Percentiles rank a stretch among this genome's conserved stretches.
Conservation (phyloP, 1,140 invertebrate genomes). For the Neuroterus valhalla region DNA sequence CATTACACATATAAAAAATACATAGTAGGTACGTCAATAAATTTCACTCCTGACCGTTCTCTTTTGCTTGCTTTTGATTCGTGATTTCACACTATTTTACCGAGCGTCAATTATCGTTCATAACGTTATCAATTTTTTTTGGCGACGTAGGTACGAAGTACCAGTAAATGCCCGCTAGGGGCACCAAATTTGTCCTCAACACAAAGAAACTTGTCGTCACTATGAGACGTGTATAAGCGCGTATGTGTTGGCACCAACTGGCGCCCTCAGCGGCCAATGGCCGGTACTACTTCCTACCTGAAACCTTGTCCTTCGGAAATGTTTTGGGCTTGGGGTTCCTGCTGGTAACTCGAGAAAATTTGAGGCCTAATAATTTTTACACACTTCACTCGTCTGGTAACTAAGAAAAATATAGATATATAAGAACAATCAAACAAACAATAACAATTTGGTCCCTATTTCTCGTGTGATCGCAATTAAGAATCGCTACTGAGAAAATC, state of each 20-base stretch:
- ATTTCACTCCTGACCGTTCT: slow-evolving; percentile 24
- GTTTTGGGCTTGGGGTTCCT: no score
- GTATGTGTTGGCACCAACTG: no score
- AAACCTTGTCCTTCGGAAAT: no score
- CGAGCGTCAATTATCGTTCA: slow-evolving; percentile 7
- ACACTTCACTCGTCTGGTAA: slow-evolving; percentile 23
- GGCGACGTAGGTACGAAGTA: no score
- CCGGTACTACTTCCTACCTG: no score
- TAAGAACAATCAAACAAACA: slow-evolving; percentile 28
- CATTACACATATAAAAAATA: slow-evolving; percentile 24
- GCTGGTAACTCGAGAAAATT: slow-evolving; percentile 29
- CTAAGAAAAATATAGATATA: slow-evolving; percentile 25
- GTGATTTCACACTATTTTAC: slow-evolving; percentile 15
- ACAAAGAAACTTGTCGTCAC: no score
- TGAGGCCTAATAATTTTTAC: slow-evolving; percentile 20
- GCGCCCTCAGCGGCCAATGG: no score
- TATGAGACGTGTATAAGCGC: no score
- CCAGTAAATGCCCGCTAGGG: no score
- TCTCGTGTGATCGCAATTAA: slow-evolving; percentile 23
- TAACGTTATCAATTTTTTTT: slow-evolving; percentile 3
- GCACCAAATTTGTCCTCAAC: no score
- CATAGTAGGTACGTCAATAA: slow-evolving; percentile 6
- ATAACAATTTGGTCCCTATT: slow-evolving; percentile 31
- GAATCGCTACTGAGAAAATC: slow-evolving; percentile 23
- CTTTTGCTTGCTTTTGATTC: slow-evolving; percentile 18